A percentile compares a stretch with the other conserved stretches of the same genome.
Evolutionary conservation across 2,797 vertebrate species (phyloP).

Genomic region (Micromesistius poutassou): DNA sequence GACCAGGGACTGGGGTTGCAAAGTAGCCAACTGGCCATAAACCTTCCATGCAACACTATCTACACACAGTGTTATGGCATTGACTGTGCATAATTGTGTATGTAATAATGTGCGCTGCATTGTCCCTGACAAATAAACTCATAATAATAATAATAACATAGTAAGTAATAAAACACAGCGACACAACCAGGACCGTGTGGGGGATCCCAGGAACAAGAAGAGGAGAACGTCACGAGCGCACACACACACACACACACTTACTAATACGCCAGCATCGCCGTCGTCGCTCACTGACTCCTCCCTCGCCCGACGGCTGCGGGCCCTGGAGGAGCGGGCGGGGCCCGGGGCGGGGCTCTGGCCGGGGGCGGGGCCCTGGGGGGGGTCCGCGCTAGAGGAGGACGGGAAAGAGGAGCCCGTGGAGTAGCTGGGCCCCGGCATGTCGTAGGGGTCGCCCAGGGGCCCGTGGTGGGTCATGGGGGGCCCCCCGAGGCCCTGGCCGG

Average conservation of each 20-base stretch:
- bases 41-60: too few relatives aligned
- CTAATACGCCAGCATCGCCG: constrained; percentile 76
- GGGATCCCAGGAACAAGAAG: constrained; percentile 15
- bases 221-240: constrained; percentile 54
- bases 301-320: constrained; percentile 80
- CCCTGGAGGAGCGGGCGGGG: constrained; percentile 71
- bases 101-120: too few relatives aligned
- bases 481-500: constrained; percentile 79
- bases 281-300: constrained; percentile 90
- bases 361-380: constrained; percentile 53
- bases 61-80: too few relatives aligned
- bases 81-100: too few relatives aligned
- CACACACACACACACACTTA: constrained; percentile 76
- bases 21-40: too few relatives aligned
- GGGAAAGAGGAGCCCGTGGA: constrained; percentile 74
- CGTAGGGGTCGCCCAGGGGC: constrained; percentile 85
- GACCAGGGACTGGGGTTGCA: too few relatives aligned
- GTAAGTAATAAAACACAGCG: not conserved
- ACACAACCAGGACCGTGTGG: constrained; percentile 4
- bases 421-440: constrained; percentile 89
- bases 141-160: not conserved
- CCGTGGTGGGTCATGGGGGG: constrained; percentile 75
- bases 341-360: constrained; percentile 50
- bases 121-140: too few relatives aligned
- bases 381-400: constrained; percentile 65